These are phyloP conservation scores for Novumbra hubbsi DNA, from an alignment of 2,797 vertebrate species.

Conservation along the genomic window DNA sequence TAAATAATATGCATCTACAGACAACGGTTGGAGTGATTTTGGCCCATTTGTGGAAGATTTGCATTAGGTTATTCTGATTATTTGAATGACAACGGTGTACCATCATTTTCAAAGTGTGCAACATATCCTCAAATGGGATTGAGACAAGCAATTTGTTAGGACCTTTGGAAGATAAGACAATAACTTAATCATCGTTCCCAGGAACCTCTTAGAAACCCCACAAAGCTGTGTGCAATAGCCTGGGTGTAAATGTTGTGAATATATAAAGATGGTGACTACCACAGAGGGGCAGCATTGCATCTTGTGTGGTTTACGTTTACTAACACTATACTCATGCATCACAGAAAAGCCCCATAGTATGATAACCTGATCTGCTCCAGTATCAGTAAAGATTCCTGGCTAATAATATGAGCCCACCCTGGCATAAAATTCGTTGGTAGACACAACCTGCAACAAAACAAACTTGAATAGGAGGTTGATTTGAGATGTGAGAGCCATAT, in stretches of 20 bases:
- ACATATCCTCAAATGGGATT: neutral
- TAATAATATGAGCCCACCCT: conserved; percentile 1
- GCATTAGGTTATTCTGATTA: too few species aligned
- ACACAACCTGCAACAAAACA: neutral
- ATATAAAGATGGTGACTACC: neutral
- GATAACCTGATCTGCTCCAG: neutral
- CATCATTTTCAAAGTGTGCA: too few species aligned
- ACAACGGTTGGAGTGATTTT: too few species aligned
- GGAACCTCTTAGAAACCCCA: too few species aligned
- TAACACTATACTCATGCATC: neutral
- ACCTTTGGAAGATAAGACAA: neutral
- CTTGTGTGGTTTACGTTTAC: neutral
- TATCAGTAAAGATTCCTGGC: neutral
- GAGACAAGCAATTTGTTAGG: neutral
- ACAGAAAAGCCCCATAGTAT: neutral
- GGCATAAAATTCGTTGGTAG: neutral
- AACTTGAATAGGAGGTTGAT: neutral
- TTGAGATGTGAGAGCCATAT: neutral
- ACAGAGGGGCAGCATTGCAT: conserved; percentile 9
- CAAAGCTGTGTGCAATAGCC: too few species aligned
- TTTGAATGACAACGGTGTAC: too few species aligned
- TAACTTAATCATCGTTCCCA: neutral
- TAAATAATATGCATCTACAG: too few species aligned
- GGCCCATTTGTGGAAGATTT: too few species aligned
- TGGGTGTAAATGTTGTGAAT: neutral